These are phyloP conservation scores for Cygnus olor DNA, from an alignment of 2,797 vertebrate genomes.

Conservation along the genomic window DNA sequence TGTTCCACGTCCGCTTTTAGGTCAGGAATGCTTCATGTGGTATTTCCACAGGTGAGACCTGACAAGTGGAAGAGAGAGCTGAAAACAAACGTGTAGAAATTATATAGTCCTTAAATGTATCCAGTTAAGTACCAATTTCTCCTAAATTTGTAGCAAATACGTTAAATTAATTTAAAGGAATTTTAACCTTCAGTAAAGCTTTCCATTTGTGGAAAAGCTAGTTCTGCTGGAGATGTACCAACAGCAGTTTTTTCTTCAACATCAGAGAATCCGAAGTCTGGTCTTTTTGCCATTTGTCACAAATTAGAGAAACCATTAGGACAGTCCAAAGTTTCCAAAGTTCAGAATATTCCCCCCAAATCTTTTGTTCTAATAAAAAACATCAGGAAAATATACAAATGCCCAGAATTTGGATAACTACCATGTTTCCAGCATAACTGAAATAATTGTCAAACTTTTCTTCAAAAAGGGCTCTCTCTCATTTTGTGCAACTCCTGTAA, in stretches of 20 bases:
- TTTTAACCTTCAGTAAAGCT: background rate
- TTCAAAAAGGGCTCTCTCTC: background rate
- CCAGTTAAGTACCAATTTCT: background rate
- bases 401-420: background rate
- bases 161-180: background rate
- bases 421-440: background rate
- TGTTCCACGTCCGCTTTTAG: background rate
- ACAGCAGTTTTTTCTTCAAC: background rate
- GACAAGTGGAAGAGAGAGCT: background rate
- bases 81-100: background rate
- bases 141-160: background rate
- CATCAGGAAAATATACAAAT: background rate
- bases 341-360: background rate
- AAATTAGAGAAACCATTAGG: background rate
- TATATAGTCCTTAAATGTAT: background rate
- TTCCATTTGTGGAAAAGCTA: background rate
- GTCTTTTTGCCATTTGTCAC: background rate
- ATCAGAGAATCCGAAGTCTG: background rate
- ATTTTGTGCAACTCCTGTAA: background rate
- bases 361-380: background rate
- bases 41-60: background rate
- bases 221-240: background rate
- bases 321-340: background rate
- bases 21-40: background rate
- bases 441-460: background rate